These are phyloP conservation scores for Dioctria rufipes DNA, from an alignment of 2,888 invertebrate genomes.

Conservation along the genomic window DNA sequence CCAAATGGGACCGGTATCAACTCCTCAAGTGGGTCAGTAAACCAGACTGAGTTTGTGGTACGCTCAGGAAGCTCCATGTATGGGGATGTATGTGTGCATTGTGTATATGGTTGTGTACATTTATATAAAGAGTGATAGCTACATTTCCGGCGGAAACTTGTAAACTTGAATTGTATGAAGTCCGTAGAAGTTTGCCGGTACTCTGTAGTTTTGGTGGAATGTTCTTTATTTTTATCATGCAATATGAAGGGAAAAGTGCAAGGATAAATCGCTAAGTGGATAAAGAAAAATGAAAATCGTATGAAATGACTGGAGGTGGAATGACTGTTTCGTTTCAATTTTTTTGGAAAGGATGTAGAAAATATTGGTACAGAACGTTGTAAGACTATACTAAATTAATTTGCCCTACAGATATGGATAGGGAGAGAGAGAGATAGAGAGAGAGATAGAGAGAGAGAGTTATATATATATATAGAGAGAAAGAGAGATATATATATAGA, in stretches of 20 bases:
- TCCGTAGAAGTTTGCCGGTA: not conserved
- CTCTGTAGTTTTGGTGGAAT: not conserved
- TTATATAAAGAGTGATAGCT: not conserved
- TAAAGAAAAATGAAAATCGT: not conserved
- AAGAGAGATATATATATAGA: too few species aligned
- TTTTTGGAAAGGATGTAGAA: too few species aligned
- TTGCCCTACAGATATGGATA: too few species aligned
- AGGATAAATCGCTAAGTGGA: not conserved
- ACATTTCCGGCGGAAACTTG: slow-evolving; percentile 32
- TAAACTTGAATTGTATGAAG: slow-evolving; percentile 1
- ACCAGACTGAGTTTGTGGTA: slow-evolving; percentile 2
- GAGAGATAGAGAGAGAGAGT: too few species aligned
- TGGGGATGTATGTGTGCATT: not conserved
- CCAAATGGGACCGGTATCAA: slow-evolving; percentile 6
- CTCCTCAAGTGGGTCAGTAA: slow-evolving; percentile 38
- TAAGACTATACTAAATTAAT: too few species aligned
- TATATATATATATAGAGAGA: too few species aligned
- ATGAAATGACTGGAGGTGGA: too few species aligned
- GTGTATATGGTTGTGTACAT: not conserved
- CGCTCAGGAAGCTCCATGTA: not conserved
- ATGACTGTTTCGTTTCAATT: too few species aligned
- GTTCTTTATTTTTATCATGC: not conserved
- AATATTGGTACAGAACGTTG: too few species aligned
- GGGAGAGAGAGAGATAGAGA: too few species aligned
- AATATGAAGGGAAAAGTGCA: not conserved